These are phyloP conservation scores for Pangasius larnaudii DNA, from an alignment of 2,797 vertebrate species.

Conservation along the genomic window DNA sequence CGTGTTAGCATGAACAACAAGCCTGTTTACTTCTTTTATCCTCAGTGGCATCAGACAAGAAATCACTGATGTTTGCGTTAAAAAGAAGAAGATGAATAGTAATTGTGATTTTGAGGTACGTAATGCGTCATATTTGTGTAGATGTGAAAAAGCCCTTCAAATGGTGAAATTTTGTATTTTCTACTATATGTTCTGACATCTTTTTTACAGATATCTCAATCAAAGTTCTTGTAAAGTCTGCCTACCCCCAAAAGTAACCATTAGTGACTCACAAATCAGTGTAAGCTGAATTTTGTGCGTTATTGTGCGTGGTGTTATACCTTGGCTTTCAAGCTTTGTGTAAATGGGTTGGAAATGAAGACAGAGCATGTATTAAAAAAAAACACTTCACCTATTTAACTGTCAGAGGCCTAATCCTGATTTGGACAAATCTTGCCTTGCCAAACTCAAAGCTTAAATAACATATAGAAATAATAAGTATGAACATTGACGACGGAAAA, in stretches of 20 bases:
- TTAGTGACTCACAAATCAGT: background rate
- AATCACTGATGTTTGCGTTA: conserved; percentile 43
- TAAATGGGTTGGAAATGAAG: background rate
- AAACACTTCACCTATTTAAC: background rate
- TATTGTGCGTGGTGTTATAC: background rate
- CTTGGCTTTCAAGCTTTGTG: background rate
- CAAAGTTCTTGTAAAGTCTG: background rate
- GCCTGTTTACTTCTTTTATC: conserved; percentile 52
- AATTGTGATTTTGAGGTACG: background rate
- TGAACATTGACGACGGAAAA: background rate
- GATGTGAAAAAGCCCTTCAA: background rate
- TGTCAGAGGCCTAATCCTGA: background rate
- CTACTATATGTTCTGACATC: background rate
- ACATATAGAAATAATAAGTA: background rate
- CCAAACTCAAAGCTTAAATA: background rate
- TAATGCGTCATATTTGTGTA: background rate
- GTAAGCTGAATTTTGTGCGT: background rate
- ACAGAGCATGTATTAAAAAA: background rate
- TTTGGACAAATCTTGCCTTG: background rate
- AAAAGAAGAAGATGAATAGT: background rate
- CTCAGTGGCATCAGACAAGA: conserved; percentile 38
- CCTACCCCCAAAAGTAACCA: background rate
- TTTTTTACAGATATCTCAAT: background rate
- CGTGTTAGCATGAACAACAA: conserved; percentile 59
- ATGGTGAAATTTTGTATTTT: background rate